Evolutionary conservation across 2,113 vertebrate genomes (phyloP).

Genomic region (Albula glossodonta): DNA sequence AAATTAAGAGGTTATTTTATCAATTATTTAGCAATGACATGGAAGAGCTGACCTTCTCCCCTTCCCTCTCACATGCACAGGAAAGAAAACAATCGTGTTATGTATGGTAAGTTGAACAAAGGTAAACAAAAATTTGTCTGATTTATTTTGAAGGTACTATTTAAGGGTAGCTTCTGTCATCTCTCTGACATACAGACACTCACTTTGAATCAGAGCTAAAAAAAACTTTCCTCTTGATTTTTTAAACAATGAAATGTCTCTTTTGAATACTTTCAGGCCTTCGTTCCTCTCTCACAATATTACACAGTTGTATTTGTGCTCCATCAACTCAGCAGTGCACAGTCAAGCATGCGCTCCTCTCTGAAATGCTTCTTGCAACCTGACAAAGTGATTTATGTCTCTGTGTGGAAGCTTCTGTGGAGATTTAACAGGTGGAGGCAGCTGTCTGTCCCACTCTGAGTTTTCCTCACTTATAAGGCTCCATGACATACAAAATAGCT

Average conservation of each 20-base stretch:
- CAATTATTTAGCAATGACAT: too few relatives aligned
- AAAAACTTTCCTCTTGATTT: background rate
- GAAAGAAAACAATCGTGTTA: too few relatives aligned
- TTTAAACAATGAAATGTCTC: too few relatives aligned
- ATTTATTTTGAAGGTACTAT: background rate
- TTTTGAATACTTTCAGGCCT: too few relatives aligned
- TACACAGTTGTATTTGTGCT: background rate
- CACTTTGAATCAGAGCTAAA: background rate
- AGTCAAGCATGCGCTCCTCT: background rate
- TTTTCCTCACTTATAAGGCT: background rate
- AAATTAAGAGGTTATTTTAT: background rate
- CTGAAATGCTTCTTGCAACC: background rate
- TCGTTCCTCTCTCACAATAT: too few relatives aligned
- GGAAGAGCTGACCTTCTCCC: background rate
- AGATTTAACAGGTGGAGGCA: too few relatives aligned
- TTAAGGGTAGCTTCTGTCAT: background rate
- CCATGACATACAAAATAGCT: too few relatives aligned
- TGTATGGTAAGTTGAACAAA: too few relatives aligned
- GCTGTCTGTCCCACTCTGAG: too few relatives aligned
- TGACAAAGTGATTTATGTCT: too few relatives aligned
- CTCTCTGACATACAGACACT: background rate
- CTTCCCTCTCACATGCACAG: too few relatives aligned
- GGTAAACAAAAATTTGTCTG: background rate
- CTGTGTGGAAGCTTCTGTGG: background rate
- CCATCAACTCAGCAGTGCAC: background rate